phyloP scores from a whole-genome alignment of 2,113 vertebrate species.

The Lonchura striata region DNA sequence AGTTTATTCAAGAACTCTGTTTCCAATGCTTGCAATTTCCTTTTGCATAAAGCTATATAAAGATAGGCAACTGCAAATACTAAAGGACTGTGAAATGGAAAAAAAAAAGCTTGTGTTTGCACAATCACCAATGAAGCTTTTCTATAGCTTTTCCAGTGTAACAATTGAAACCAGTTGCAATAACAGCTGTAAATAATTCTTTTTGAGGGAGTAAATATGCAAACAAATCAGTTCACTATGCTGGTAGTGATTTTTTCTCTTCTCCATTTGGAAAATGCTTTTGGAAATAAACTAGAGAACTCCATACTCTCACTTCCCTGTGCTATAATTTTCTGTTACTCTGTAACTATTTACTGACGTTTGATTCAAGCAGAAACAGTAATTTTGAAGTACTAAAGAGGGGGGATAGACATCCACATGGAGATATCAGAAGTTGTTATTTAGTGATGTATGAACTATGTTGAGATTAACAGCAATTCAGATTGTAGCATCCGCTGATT shows the following conservation, averaged over 20 bases:
- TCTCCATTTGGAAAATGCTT: not conserved
- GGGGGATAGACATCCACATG: not conserved
- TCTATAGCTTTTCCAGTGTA: not conserved
- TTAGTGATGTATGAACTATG: not conserved
- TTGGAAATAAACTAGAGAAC: not conserved
- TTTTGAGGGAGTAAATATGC: not conserved
- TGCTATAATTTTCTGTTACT: not conserved
- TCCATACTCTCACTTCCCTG: not conserved
- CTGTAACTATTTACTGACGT: not conserved
- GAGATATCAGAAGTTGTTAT: not conserved
- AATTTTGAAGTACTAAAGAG: not conserved
- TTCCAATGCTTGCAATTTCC: constrained; percentile 17
- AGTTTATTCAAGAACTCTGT: constrained; percentile 57
- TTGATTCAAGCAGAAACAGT: not conserved
- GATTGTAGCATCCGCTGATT: not conserved
- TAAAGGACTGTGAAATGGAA: not conserved
- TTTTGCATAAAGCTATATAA: constrained; percentile 34
- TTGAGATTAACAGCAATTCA: not conserved
- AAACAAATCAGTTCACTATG: not conserved
- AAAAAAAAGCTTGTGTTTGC: not conserved
- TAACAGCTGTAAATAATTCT: not conserved
- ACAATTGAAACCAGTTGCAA: not conserved
- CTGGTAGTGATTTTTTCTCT: not conserved
- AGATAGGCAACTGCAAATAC: not conserved
- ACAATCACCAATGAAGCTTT: not conserved